Evolutionary conservation across 1,140 invertebrate species (phyloP).

Genomic region (Diplogasteroides magnus): DNA sequence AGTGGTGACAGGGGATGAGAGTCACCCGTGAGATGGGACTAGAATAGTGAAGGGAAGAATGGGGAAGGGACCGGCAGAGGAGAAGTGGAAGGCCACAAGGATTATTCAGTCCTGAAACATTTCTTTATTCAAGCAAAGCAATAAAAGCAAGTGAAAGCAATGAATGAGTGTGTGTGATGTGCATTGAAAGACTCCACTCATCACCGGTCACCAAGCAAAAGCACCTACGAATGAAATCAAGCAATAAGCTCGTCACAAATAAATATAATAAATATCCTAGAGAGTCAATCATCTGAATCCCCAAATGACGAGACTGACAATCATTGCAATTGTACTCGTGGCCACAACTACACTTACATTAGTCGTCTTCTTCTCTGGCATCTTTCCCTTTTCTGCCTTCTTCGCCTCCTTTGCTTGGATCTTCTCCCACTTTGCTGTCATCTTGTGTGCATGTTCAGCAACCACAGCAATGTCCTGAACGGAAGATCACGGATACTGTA

Average conservation of each 20-base stretch:
- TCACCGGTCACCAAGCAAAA: conserved; percentile 8
- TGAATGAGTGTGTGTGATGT: neutral
- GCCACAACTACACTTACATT: conserved; percentile 14
- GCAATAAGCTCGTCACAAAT: conserved; percentile 17
- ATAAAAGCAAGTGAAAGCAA: neutral
- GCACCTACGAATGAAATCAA: conserved; percentile 15
- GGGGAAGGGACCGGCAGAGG: too few relatives aligned
- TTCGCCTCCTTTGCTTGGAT: conserved; percentile 55
- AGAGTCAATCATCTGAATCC: neutral
- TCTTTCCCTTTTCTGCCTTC: conserved; percentile 52
- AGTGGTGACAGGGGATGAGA: neutral
- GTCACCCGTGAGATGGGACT: neutral
- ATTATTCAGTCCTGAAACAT: too few relatives aligned
- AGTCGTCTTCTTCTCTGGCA: conserved; percentile 45
- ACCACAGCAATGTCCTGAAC: conserved; percentile 29
- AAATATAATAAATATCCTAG: neutral
- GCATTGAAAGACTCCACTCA: neutral
- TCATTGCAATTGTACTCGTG: neutral
- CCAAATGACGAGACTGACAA: neutral
- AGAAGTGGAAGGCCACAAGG: too few relatives aligned
- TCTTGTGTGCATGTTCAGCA: conserved; percentile 52
- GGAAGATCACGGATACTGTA: too few relatives aligned
- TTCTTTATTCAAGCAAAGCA: too few relatives aligned
- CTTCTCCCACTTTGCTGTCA: conserved; percentile 56
- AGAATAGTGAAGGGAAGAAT: too few relatives aligned